Conservation (phyloP, 2,113 vertebrate species). For the Arenaria interpres region DNA sequence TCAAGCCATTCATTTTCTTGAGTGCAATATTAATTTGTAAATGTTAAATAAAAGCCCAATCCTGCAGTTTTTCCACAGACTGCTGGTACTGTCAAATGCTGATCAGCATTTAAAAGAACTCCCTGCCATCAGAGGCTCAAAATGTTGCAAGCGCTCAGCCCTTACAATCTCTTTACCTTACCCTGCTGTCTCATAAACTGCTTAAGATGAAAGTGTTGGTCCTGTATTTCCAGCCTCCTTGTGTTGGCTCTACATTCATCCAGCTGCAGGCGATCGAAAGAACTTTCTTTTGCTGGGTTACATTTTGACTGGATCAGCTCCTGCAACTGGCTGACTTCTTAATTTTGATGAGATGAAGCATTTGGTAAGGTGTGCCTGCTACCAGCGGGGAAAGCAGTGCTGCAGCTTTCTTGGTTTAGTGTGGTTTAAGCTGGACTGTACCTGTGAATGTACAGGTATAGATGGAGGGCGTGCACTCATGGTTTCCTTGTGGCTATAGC, state of each 20-base stretch:
- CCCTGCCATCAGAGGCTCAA: not conserved
- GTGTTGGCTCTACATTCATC: not conserved
- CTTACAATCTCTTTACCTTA: not conserved
- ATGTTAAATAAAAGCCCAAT: not conserved
- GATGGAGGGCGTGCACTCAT: not conserved
- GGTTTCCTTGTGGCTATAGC: not conserved
- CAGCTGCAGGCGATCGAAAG: not conserved
- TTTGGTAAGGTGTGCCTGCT: not conserved
- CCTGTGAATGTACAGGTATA: not conserved
- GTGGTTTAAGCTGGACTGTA: not conserved
- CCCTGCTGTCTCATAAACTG: not conserved
- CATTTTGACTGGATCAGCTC: not conserved
- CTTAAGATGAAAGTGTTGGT: not conserved
- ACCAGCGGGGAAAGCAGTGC: not conserved
- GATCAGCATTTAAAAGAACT: not conserved
- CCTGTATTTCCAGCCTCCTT: not conserved
- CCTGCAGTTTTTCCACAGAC: not conserved
- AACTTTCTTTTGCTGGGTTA: not conserved
- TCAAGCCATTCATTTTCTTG: conserved; percentile 7
- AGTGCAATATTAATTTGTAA: not conserved
- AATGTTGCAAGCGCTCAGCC: not conserved
- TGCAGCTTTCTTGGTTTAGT: not conserved
- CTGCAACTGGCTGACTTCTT: not conserved
- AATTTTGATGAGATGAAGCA: not conserved
- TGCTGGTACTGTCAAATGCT: not conserved